phyloP scores from a whole-genome alignment of 1,140 invertebrate species.

The Cyclargus thomasi region DNA sequence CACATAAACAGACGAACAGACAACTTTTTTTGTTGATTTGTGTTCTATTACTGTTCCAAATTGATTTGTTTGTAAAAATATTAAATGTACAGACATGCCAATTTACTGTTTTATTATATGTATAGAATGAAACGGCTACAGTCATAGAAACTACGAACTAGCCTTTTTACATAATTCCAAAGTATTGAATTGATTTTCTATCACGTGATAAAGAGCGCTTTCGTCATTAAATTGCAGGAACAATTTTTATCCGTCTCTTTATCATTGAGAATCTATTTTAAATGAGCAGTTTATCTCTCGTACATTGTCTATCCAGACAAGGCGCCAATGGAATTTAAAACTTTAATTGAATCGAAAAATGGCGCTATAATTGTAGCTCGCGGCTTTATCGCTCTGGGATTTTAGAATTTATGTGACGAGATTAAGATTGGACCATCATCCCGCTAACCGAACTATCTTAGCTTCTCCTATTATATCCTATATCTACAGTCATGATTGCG shows the following conservation, averaged over 20 bases:
- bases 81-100: no score
- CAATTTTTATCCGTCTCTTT: constrained; percentile 1
- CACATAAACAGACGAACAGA: no score
- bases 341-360: neutral
- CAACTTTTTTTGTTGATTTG: no score
- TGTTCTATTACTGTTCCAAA: no score
- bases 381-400: neutral
- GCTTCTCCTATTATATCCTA: neutral
- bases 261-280: constrained; percentile 14
- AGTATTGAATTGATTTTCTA: no score
- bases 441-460: neutral
- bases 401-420: neutral
- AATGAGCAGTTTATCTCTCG: constrained; percentile 12
- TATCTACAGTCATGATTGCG: neutral
- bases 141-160: no score
- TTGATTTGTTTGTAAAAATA: no score
- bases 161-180: no score
- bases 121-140: no score
- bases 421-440: neutral
- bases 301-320: constrained; percentile 11
- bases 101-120: no score
- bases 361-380: neutral
- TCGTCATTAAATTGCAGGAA: neutral
- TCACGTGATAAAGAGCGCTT: neutral
- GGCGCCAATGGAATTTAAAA: neutral